Evolutionary conservation across 1,140 invertebrate species (phyloP).

Genomic region (Atta texana): DNA sequence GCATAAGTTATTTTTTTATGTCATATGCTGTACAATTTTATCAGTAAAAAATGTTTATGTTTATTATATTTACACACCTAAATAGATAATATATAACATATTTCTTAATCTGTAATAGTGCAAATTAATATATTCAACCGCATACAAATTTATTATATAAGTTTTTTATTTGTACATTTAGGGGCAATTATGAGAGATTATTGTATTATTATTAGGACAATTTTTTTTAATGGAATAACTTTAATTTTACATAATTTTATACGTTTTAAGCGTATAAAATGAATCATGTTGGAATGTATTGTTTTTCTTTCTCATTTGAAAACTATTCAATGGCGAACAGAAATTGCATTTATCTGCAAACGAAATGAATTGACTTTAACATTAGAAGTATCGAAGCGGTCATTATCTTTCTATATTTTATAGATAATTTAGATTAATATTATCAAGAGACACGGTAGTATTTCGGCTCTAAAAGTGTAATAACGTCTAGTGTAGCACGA

Average conservation of each 20-base stretch:
- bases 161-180: neutral
- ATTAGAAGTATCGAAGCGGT: too few relatives aligned
- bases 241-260: neutral
- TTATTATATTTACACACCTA: neutral
- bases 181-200: constrained; percentile 3
- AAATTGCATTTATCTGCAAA: neutral
- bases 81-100: neutral
- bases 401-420: too few relatives aligned
- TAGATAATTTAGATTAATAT: too few relatives aligned
- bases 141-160: constrained; percentile 2
- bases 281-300: neutral
- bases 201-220: constrained; percentile 6
- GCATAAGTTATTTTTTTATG: constrained; percentile 17
- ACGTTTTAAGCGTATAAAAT: neutral
- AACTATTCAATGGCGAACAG: neutral
- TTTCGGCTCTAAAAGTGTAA: too few relatives aligned
- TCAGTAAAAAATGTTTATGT: neutral
- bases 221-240: constrained; percentile 9
- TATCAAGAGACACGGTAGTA: too few relatives aligned
- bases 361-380: neutral
- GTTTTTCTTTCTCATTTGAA: neutral
- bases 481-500: too few relatives aligned
- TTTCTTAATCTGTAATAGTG: constrained; percentile 23
- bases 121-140: constrained; percentile 14
- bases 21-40: neutral